Evolutionary conservation across 2,113 vertebrate genomes (phyloP).

Genomic region (Himantopus leucocephalus): DNA sequence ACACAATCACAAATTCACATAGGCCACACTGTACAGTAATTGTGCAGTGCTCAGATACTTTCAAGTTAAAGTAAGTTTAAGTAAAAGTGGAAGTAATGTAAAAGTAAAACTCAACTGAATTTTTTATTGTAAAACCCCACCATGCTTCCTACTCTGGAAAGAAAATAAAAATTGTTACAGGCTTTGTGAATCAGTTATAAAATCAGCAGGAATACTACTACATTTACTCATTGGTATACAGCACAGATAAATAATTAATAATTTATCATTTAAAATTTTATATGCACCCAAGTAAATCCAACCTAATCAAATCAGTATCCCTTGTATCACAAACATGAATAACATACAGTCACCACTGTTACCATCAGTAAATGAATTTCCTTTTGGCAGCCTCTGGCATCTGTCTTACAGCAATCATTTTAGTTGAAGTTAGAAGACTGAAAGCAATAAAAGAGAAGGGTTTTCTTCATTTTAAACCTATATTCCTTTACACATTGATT

Average conservation of each 20-base stretch:
- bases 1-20: not conserved
- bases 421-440: not conserved
- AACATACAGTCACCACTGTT: not conserved
- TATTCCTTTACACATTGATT: not conserved
- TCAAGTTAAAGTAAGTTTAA: not conserved
- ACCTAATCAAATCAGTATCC: not conserved
- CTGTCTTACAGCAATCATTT: not conserved
- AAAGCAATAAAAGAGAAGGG: not conserved
- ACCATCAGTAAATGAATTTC: not conserved
- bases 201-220: not conserved
- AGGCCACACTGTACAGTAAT: constrained; percentile 28
- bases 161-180: not conserved
- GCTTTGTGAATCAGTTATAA: not conserved
- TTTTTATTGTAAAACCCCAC: not conserved
- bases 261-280: not conserved
- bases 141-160: not conserved
- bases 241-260: not conserved
- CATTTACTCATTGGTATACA: not conserved
- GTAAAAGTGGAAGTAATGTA: not conserved
- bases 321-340: not conserved
- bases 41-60: not conserved
- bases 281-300: not conserved
- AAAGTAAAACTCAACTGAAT: constrained; percentile 34
- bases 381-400: not conserved
- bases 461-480: not conserved